Evolutionary conservation across 2,113 vertebrate species (phyloP).

Genomic region (rabbit (Oryctolagus cuniculus)): DNA sequence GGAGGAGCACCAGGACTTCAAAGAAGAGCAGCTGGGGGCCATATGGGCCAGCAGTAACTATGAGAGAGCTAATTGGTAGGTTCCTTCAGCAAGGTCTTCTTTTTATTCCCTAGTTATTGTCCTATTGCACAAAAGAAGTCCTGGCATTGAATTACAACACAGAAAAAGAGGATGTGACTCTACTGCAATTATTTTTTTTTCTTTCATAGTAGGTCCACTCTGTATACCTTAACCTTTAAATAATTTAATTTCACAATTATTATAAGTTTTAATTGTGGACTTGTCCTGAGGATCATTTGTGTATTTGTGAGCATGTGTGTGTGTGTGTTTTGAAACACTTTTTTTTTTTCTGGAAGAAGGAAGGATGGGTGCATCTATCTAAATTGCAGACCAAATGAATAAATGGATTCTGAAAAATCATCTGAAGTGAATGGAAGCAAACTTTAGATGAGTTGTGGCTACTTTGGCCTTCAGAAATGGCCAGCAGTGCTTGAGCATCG

Average conservation of each 20-base stretch:
- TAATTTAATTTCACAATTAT: slow-evolving; percentile 42
- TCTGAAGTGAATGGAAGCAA: neutral
- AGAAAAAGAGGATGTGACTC: neutral
- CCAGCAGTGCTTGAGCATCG: rapidly evolving
- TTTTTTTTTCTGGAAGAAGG: neutral
- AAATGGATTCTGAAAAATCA: neutral
- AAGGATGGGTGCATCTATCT: neutral
- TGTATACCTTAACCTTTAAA: neutral
- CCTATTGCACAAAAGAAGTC: neutral
- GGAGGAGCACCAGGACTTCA: neutral
- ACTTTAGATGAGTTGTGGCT: neutral
- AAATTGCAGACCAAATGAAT: neutral
- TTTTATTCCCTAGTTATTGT: neutral
- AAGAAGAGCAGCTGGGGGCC: neutral
- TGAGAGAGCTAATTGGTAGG: neutral
- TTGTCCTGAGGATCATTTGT: neutral
- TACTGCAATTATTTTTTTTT: neutral
- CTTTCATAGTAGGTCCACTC: neutral
- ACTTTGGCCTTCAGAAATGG: neutral
- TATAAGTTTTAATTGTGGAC: neutral
- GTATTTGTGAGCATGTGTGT: neutral
- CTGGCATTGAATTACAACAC: neutral
- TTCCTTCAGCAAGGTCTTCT: neutral
- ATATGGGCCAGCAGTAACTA: neutral
- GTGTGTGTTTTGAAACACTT: neutral